phyloP scores from a whole-genome alignment of 2,113 vertebrate species.

The Ibidorhyncha struthersii region DNA sequence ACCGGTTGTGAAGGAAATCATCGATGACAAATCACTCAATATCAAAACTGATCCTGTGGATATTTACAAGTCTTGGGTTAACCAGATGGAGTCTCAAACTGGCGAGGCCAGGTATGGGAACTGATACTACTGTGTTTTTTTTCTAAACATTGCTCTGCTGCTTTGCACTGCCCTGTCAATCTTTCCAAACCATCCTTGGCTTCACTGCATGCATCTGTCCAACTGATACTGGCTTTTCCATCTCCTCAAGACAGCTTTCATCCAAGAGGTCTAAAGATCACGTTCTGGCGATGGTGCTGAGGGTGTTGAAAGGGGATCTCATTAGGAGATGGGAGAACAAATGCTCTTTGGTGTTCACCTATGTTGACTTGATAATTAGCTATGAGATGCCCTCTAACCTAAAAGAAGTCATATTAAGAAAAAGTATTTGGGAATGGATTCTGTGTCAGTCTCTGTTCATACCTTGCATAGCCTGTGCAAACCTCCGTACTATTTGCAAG shows the following conservation, averaged over 20 bases:
- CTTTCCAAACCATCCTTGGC: background rate
- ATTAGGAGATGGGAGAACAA: background rate
- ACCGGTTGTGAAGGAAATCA: conserved; percentile 96
- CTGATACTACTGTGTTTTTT: background rate
- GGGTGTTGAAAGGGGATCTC: background rate
- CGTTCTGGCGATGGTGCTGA: background rate
- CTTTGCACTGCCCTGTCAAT: background rate
- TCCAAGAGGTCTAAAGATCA: background rate
- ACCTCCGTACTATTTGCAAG: background rate
- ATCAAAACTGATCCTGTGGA: conserved; percentile 98
- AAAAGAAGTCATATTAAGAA: background rate
- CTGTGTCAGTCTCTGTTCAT: background rate
- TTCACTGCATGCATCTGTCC: background rate
- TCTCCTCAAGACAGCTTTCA: background rate
- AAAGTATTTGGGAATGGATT: background rate
- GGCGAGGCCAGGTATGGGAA: conserved; percentile 91
- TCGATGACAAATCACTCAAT: conserved; percentile 95
- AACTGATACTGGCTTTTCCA: background rate
- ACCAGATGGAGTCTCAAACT: conserved; percentile 98
- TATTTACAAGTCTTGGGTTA: conserved; percentile 98
- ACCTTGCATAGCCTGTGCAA: background rate
- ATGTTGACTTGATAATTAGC: background rate
- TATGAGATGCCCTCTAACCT: background rate
- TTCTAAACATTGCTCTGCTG: background rate
- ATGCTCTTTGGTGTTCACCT: background rate